phyloP scores from a whole-genome alignment of 2,797 vertebrate genomes.

The Schizopygopsis malacanthus region DNA sequence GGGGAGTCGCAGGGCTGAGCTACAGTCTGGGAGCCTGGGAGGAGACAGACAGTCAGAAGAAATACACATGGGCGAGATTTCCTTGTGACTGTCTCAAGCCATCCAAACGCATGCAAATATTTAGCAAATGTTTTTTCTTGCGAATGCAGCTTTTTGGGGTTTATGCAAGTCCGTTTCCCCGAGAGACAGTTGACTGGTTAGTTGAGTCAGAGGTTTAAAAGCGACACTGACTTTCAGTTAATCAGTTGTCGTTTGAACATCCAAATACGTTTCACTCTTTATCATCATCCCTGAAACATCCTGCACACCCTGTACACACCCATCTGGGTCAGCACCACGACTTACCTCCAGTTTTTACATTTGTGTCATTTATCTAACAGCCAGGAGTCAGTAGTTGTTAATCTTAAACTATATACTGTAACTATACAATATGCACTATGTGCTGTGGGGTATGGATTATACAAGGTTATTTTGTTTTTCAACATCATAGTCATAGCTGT shows the following conservation, averaged over 20 bases:
- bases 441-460: neutral
- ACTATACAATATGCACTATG: neutral
- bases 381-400: neutral
- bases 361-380: neutral
- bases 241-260: slow-evolving; percentile 25
- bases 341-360: neutral
- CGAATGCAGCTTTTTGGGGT: slow-evolving; percentile 3
- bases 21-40: slow-evolving; percentile 53
- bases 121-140: slow-evolving; percentile 46
- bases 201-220: slow-evolving; percentile 47
- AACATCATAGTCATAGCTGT: neutral
- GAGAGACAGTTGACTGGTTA: neutral
- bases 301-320: slow-evolving; percentile 46
- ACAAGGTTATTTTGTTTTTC: neutral
- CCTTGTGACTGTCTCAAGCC: slow-evolving; percentile 36
- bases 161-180: neutral
- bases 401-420: neutral
- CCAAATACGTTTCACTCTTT: slow-evolving; percentile 49
- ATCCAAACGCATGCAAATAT: slow-evolving; percentile 62
- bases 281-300: slow-evolving; percentile 44
- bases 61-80: slow-evolving; percentile 36
- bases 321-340: slow-evolving; percentile 1
- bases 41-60: slow-evolving; percentile 35
- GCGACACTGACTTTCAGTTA: slow-evolving; percentile 6
- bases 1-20: slow-evolving; percentile 35